Base-by-base conservation (phyloP, 1,140 invertebrate genomes). In the Philopotamus ludificatus region DNA sequence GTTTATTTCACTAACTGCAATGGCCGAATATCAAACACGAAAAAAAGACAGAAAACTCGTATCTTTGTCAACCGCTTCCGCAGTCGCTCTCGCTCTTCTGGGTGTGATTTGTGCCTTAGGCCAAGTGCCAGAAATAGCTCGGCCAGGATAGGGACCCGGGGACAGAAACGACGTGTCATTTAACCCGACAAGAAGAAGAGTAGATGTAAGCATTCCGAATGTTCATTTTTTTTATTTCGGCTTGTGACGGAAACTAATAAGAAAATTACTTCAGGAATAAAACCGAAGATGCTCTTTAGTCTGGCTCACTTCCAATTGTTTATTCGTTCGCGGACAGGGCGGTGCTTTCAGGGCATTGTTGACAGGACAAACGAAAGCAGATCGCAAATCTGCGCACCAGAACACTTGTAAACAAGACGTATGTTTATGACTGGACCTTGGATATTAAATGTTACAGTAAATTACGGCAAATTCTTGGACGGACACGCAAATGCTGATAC, bases 201-300 rank as follows among this genome's bases (percentile, higher is more conserved):
- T 18, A 58, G 51, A 54, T 34, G 1, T 10, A 20, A 39, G 57
- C 42, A 60, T 60, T 47, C 44, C 44, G 10, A 20, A 20, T 34
- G 28, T 47, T 58, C 54, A 42, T 58, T 10, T 34, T 60, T 41
- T 70, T 66, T 61, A 55, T 44, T 58, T 66, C 53, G 64, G 66
- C 57, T 66, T 59, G 44, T 50, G 64, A 49, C 68, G 63, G 63
- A 70, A 70, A 70, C 60, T 60, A 70, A 64, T 66, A 70, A 70
- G 68, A 67, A 67, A 63, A 70, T 66, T 47, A 58, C 64, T 61
- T 21, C 41, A 28, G 42, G 64, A n/a, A 64, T 69, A 65, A 59
- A 50, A 60, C 61, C 50, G 39, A 55, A 58, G 53, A 53, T 51
- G 58, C 57, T 65, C 61, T 63, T 58, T 63, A 41, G 21, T 55